Conservation (phyloP, 2,888 invertebrate genomes). For the Melieria omissa region DNA sequence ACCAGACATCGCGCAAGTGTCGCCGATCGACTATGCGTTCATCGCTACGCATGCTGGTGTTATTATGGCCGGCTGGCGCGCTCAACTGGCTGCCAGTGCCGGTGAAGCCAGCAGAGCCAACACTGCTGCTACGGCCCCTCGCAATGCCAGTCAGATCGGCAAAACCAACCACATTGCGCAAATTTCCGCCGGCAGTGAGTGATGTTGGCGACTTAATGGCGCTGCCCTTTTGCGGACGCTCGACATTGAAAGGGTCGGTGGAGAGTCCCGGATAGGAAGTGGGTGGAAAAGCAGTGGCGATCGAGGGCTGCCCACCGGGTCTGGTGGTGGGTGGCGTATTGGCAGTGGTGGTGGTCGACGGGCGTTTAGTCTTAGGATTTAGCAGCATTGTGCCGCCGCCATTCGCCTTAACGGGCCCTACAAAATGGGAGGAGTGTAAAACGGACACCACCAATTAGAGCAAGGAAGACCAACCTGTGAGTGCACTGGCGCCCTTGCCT, state of each 20-base stretch:
- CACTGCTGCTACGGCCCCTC: slow-evolving; percentile 37
- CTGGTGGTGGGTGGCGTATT: background rate
- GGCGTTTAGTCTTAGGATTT: slow-evolving; percentile 48
- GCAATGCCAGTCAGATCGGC: slow-evolving; percentile 45
- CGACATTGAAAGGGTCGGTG: slow-evolving; percentile 44
- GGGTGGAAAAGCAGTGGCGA: slow-evolving; percentile 50
- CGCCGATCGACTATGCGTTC: slow-evolving; percentile 45
- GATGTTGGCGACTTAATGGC: background rate
- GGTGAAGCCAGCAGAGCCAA: background rate
- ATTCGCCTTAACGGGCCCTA: slow-evolving; percentile 53
- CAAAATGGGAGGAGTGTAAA: slow-evolving; percentile 14
- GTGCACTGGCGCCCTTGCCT: slow-evolving; percentile 12
- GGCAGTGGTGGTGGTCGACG: slow-evolving; percentile 20
- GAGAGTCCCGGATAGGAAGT: slow-evolving; percentile 55
- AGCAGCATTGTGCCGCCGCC: slow-evolving; percentile 54
- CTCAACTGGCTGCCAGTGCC: slow-evolving; percentile 50
- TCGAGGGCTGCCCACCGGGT: slow-evolving; percentile 23
- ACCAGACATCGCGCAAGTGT: slow-evolving; percentile 58
- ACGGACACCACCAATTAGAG: background rate
- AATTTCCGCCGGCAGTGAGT: slow-evolving; percentile 42
- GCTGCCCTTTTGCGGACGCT: background rate
- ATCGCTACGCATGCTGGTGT: slow-evolving; percentile 20
- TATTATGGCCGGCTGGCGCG: background rate
- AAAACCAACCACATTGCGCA: slow-evolving; percentile 55
- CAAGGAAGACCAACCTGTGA: background rate